Evolutionary conservation across 2,797 vertebrate genomes (phyloP).

Genomic region (Poeciliopsis presidionis): DNA sequence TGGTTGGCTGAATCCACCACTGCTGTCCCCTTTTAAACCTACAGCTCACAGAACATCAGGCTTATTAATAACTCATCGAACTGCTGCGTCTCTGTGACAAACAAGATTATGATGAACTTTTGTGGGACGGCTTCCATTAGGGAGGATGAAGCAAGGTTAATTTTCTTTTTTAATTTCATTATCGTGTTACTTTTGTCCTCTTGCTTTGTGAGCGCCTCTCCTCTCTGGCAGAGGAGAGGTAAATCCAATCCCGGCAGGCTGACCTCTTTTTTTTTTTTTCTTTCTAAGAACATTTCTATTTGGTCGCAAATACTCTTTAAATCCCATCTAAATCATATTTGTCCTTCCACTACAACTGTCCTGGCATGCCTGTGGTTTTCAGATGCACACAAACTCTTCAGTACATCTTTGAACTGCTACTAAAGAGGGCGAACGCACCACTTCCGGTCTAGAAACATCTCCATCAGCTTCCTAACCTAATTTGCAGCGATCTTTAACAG

Average conservation of each 20-base stretch:
- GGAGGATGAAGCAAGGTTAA: conserved; percentile 5
- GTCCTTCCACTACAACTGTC: neutral
- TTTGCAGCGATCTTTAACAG: neutral
- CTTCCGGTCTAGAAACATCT: neutral
- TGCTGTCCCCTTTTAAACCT: neutral
- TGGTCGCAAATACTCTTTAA: conserved; percentile 13
- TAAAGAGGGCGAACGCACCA: neutral
- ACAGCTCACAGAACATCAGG: conserved; percentile 10
- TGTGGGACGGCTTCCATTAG: conserved; percentile 5
- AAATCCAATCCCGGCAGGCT: conserved; percentile 10
- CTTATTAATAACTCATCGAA: conserved; percentile 28
- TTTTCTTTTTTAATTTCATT: conserved; percentile 20
- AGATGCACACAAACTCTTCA: neutral
- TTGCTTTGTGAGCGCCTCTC: neutral
- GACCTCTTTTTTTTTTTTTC: conserved; percentile 27
- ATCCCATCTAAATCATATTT: conserved; percentile 18
- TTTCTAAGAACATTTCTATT: conserved; percentile 7
- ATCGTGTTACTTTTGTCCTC: conserved; percentile 11
- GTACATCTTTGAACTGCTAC: neutral
- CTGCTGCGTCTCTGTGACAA: conserved; percentile 17
- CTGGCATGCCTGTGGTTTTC: neutral
- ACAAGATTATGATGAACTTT: conserved; percentile 3
- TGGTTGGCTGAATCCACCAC: neutral
- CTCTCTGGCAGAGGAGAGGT: conserved; percentile 11
- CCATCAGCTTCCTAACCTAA: neutral